Evolutionary conservation across 2,797 vertebrate species (phyloP).

Genomic region (Serranus cabrilla): DNA sequence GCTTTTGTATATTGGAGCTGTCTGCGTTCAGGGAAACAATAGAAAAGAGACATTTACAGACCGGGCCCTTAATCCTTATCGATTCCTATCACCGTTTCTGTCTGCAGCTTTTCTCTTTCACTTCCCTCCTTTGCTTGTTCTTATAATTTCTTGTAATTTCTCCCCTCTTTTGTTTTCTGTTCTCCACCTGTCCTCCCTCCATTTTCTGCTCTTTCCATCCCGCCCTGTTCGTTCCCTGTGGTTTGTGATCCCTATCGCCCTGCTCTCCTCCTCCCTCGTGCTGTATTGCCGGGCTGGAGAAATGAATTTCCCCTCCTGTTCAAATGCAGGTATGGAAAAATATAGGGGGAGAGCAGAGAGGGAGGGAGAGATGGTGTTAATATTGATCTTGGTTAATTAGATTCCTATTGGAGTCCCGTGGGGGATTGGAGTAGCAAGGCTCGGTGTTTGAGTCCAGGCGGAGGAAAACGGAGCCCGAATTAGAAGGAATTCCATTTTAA

Average conservation of each 20-base stretch:
- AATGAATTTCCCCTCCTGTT: conserved; percentile 58
- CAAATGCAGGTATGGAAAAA: conserved; percentile 65
- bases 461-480: conserved; percentile 50
- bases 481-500: conserved; percentile 70
- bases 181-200: neutral
- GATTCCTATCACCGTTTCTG: conserved; percentile 42
- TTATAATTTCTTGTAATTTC: conserved; percentile 30
- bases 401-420: conserved; percentile 79
- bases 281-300: conserved; percentile 45
- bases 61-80: conserved; percentile 35
- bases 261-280: conserved; percentile 22
- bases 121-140: conserved; percentile 4
- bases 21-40: conserved; percentile 44
- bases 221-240: conserved; percentile 2
- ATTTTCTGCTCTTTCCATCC: neutral
- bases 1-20: conserved; percentile 59
- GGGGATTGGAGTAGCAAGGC: conserved; percentile 62
- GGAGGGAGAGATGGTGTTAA: conserved; percentile 74
- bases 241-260: conserved; percentile 39
- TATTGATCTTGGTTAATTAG: conserved; percentile 88
- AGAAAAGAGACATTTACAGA: conserved; percentile 61
- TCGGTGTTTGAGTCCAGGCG: conserved; percentile 63
- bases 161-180: conserved; percentile 9
- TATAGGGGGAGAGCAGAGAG: conserved; percentile 26
- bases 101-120: conserved; percentile 22